Evolutionary conservation across 1,140 invertebrate genomes (phyloP), one percentile per base, ranked within the genome.

Genomic region (Drosophila mauritiana): DNA sequence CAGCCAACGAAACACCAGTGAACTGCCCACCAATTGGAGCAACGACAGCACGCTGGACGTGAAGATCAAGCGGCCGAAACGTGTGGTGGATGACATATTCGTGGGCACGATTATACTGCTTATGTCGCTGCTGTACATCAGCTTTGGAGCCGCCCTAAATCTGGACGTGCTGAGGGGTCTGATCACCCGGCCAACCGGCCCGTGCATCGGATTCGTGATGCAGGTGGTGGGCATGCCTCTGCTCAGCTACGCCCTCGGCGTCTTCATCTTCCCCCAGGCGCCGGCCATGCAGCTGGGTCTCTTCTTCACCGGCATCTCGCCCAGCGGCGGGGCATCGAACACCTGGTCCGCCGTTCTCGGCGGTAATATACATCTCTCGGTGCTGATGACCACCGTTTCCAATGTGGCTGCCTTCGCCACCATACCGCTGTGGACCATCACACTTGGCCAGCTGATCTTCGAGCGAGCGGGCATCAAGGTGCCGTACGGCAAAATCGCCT

Each of bases 361-460:
- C 36, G 98, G 97, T 6, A 98, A 98, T 93, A 93, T 98, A 0
- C 95, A 97, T 93, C 94, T 99, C 6, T 98, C 97, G 1, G 95
- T 99, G 55, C 96, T 97, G 6, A 98, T 99, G 97, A 99, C 98
- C 0, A 96, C 97, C 22, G 94, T 99, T 52, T 97, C 97, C 64
- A 98, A 96, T 17, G 80, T 98, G n/a, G 94, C 95, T 20, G 95
- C 97, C 6, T 96, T 98, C 91, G 96, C 97, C 96, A 96, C 98
- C 93, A 98, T 99, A 94, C 98, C 98, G 0, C 91, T 98, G 1
- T 99, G 98, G 98, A 93, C 98, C n/a, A 97, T 98, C 86, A 97
- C 97, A 0, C 93, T 99, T n/a, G 98, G 98, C 0, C 94, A 94
- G 73, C 93, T 95, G 17, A 95, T 98, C n/a, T 97, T 97, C 82